phyloP scores from a whole-genome alignment of 1,140 invertebrate genomes.

The Drosophila grimshawi region DNA sequence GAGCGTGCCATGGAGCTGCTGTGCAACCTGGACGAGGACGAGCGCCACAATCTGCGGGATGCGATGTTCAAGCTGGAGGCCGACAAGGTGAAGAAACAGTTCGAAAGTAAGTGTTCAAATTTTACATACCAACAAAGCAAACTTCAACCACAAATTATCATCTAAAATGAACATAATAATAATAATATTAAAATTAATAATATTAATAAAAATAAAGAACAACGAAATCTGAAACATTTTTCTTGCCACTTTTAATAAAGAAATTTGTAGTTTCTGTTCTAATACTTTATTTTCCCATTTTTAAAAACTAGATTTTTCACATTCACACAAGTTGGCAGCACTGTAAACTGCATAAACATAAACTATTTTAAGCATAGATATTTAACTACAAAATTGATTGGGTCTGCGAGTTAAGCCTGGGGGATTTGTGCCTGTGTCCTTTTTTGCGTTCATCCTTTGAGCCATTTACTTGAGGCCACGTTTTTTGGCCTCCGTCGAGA shows the following conservation, averaged over 20 bases:
- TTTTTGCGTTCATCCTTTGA: background rate
- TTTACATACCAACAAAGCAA: too few relatives aligned
- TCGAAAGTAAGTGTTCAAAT: conserved; percentile 56
- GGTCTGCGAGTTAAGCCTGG: background rate
- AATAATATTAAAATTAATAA: too few relatives aligned
- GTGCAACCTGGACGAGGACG: conserved; percentile 65
- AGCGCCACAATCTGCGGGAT: conserved; percentile 57
- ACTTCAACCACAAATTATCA: too few relatives aligned
- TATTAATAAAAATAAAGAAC: background rate
- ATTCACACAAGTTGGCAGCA: background rate
- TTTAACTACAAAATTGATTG: background rate
- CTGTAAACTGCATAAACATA: background rate
- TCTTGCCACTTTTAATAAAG: background rate
- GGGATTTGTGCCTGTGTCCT: background rate
- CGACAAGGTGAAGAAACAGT: conserved; percentile 63
- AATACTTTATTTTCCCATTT: background rate
- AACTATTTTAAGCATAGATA: background rate
- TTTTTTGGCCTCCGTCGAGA: conserved; percentile 41
- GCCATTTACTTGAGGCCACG: conserved; percentile 50
- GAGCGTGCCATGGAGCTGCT: conserved; percentile 68
- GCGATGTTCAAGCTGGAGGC: conserved; percentile 60
- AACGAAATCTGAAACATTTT: background rate
- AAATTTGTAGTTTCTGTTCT: background rate
- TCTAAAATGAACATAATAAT: too few relatives aligned
- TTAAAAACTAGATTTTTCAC: conserved; percentile 1